A percentile compares a stretch with the other conserved stretches of the same genome.
phyloP scores from a whole-genome alignment of 2,888 invertebrate species.

The Latrodectus hesperus region DNA sequence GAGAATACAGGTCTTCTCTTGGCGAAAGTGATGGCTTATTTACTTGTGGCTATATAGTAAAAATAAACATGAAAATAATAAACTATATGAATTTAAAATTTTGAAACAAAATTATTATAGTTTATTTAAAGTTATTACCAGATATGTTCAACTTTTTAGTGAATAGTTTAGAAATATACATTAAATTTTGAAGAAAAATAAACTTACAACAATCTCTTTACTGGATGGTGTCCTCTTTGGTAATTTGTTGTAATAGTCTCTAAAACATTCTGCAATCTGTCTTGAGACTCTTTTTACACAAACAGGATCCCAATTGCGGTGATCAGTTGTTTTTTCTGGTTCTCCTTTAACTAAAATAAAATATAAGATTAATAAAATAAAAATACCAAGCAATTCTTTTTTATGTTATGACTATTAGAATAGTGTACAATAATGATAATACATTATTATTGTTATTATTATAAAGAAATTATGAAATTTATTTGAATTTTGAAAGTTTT shows the following conservation, averaged over 20 bases:
- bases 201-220: slow-evolving; percentile 46
- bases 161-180: too few relatives aligned
- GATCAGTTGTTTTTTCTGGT: slow-evolving; percentile 58
- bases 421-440: too few relatives aligned
- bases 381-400: too few relatives aligned
- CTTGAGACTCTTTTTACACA: slow-evolving; percentile 55
- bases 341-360: slow-evolving; percentile 46
- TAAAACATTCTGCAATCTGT: slow-evolving; percentile 63
- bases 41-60: slow-evolving; percentile 3
- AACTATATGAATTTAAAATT: neutral
- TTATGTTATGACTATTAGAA: too few relatives aligned
- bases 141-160: too few relatives aligned
- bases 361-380: neutral
- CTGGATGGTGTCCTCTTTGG: slow-evolving; percentile 44
- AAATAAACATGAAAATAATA: neutral
- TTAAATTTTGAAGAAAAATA: neutral
- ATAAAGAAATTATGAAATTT: too few relatives aligned
- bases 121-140: neutral
- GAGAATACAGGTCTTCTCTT: slow-evolving; percentile 40
- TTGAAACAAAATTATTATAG: neutral
- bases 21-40: slow-evolving; percentile 31
- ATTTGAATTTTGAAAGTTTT: too few relatives aligned
- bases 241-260: slow-evolving; percentile 29
- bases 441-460: neutral
- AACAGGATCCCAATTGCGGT: slow-evolving; percentile 58